These are phyloP conservation scores for Bombycilla garrulus DNA, from an alignment of 2,113 vertebrate genomes.

Conservation along the genomic window DNA sequence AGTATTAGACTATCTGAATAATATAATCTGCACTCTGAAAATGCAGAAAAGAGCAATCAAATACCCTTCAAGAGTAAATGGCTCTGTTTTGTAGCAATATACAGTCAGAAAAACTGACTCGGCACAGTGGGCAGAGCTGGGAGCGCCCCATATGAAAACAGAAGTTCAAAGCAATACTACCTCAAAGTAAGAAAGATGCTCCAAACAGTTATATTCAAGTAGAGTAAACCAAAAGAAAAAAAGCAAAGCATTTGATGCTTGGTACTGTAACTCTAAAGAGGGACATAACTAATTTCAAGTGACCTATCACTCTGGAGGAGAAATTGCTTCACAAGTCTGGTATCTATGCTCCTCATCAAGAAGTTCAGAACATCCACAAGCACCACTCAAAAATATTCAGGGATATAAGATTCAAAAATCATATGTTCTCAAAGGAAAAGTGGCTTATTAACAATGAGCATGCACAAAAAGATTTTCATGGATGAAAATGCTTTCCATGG, in stretches of 20 bases:
- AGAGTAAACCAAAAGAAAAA: not conserved
- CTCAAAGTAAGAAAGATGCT: not conserved
- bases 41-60: not conserved
- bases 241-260: not conserved
- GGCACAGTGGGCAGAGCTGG: not conserved
- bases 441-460: not conserved
- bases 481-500: not conserved
- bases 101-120: not conserved
- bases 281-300: not conserved
- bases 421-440: not conserved
- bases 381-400: not conserved
- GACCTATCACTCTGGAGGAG: not conserved
- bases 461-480: not conserved
- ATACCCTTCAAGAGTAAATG: not conserved
- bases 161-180: not conserved
- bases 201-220: not conserved
- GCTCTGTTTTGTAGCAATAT: not conserved
- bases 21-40: not conserved
- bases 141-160: not conserved
- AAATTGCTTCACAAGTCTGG: not conserved
- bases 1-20: not conserved
- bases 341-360: not conserved
- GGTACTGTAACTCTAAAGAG: not conserved
- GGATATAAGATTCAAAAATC: not conserved
- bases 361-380: not conserved